phyloP scores from a whole-genome alignment of 2,113 vertebrate species.

The Nematolebias whitei region DNA sequence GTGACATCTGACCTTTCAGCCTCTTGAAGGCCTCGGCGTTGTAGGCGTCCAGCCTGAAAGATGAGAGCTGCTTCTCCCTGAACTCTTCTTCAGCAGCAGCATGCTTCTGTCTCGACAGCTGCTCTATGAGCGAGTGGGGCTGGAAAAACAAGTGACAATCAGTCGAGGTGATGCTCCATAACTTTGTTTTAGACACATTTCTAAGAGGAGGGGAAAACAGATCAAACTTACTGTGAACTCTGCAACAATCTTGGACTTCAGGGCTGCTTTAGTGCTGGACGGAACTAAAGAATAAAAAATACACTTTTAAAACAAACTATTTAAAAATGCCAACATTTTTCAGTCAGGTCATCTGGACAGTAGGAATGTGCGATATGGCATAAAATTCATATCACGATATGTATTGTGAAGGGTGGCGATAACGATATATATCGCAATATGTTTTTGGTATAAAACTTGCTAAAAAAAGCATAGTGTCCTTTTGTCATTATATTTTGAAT shows the following conservation, averaged over 20 bases:
- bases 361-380: too few species aligned
- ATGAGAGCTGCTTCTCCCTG: slow-evolving; percentile 92
- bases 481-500: too few species aligned
- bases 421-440: too few species aligned
- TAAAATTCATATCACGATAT: too few species aligned
- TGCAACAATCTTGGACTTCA: slow-evolving; percentile 97
- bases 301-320: neutral
- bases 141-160: slow-evolving; percentile 48
- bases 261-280: slow-evolving; percentile 86
- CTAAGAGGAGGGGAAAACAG: neutral
- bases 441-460: too few species aligned
- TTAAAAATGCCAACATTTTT: too few species aligned
- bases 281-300: slow-evolving; percentile 66
- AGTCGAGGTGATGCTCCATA: neutral
- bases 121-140: slow-evolving; percentile 91
- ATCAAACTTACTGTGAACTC: slow-evolving; percentile 91
- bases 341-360: too few species aligned
- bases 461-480: too few species aligned
- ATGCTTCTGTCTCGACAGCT: slow-evolving; percentile 83
- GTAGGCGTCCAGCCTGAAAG: slow-evolving; percentile 92
- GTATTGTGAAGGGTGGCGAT: too few species aligned
- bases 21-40: slow-evolving; percentile 95
- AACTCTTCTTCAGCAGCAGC: slow-evolving; percentile 89
- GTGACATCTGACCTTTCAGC: slow-evolving; percentile 87
- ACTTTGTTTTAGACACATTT: neutral